Conservation (phyloP, 2,113 vertebrate genomes). For the Laticauda colubrina region DNA sequence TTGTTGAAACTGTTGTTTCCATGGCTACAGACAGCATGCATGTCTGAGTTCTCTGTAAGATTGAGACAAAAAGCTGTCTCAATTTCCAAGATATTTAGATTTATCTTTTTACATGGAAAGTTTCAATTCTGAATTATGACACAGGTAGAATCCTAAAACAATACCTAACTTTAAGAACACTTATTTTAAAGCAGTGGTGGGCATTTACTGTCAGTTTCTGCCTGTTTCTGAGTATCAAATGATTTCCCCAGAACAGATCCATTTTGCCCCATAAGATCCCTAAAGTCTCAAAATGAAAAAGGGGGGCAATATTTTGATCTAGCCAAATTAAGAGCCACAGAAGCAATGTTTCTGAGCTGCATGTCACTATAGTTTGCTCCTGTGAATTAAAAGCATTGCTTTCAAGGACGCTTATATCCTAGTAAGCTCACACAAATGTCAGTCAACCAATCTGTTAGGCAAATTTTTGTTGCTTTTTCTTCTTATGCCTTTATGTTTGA, state of each 20-base stretch:
- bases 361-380: background rate
- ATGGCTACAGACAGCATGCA: background rate
- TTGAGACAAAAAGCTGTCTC: background rate
- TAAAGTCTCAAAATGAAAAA: background rate
- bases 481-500: background rate
- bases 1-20: constrained; percentile 7
- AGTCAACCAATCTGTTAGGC: background rate
- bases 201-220: background rate
- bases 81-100: background rate
- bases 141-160: background rate
- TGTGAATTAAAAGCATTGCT: background rate
- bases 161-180: background rate
- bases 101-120: background rate
- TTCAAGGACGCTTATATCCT: background rate
- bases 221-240: background rate
- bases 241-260: background rate
- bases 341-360: background rate
- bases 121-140: background rate
- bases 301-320: background rate
- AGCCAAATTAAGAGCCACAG: background rate
- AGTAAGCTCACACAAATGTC: background rate
- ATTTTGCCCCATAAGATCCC: background rate
- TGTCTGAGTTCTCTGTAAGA: background rate
- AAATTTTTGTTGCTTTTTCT: background rate
- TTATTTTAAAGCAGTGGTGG: background rate